Evolutionary conservation across 2,888 invertebrate species (phyloP), one percentile per base, ranked within the genome.

Genomic region (Bellardia bayeri): DNA sequence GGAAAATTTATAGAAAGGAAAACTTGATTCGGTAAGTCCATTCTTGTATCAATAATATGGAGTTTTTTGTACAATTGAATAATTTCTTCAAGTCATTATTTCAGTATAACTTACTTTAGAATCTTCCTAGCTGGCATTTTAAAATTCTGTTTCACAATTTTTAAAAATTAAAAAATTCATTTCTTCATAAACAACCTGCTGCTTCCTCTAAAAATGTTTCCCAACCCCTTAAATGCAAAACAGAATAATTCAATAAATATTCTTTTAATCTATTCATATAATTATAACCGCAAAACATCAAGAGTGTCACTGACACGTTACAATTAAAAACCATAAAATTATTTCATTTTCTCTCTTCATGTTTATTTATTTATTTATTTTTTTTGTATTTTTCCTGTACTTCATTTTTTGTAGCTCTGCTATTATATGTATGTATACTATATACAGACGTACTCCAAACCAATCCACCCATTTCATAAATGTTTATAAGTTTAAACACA

Each of bases 281-380:
- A 78, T 78, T 83, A 56, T 56, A 64, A 78, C 71, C 78, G 64
- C 71, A 83, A 78, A 83, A 71, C 68, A 74, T 80, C 68, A 74
- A 74, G 76, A 83, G 61, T 85, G 84, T 85, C 85, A 80, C 61
- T 85, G 85, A 85, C 80, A 69, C 79, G 75, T 63, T 75, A 74
- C 54, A 68, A 69, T 75, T 75, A 85, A 75, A 68, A 80, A 75
- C 63, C 68, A 85, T 75, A 85, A 85, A 83, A 83, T 78, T 78
- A 78, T 71, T 83, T 63, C 7, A 71, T 49, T 69, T 78, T 78
- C 49, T 69, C 45, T 33, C 23, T 61, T 68, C 0, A 69, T 45
- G 5, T 37, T 14, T 63, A 16, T n/a, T 30, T 30, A 0, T 7
- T 69, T 69, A 69, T 51, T 33, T 5, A 5, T 7, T 42, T 9